A percentile compares a stretch with the other conserved stretches of the same genome.
Evolutionary conservation across 1,140 invertebrate species (phyloP).

Genomic region (Triops longicaudatus): DNA sequence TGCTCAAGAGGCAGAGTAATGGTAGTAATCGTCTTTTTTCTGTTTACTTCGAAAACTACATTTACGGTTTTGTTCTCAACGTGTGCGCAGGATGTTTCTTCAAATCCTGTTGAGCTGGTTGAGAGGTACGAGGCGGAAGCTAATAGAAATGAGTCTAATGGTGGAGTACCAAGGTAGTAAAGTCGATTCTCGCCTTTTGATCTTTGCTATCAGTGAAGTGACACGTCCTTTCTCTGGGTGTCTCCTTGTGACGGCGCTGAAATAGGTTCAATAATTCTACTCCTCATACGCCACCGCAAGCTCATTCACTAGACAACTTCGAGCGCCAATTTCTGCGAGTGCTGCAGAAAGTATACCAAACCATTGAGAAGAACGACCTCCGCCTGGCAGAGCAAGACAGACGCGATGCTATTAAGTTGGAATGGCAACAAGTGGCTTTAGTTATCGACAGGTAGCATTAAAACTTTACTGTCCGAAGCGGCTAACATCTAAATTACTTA

Average conservation of each 20-base stretch:
- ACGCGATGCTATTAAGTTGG: conserved; percentile 46
- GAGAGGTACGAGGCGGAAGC: background rate
- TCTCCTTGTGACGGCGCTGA: background rate
- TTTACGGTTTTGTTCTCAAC: background rate
- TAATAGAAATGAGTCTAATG: background rate
- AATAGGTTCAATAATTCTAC: conserved; percentile 18
- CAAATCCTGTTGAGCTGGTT: background rate
- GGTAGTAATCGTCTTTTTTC: conserved; percentile 13
- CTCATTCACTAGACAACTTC: conserved; percentile 36
- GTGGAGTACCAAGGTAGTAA: background rate
- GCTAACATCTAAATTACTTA: background rate
- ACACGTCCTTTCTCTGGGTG: background rate
- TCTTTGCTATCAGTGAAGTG: background rate
- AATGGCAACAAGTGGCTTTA: conserved; percentile 53
- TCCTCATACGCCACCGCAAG: conserved; percentile 17
- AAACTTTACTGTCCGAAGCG: background rate
- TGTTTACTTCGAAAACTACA: background rate
- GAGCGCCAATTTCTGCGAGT: conserved; percentile 46
- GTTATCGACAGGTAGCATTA: conserved; percentile 45
- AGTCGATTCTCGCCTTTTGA: background rate
- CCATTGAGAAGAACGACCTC: conserved; percentile 49
- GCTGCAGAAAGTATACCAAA: conserved; percentile 46
- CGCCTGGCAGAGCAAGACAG: conserved; percentile 48
- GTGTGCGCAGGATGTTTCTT: background rate
- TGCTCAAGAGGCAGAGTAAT: conserved; percentile 26